phyloP scores from a whole-genome alignment of 2,797 vertebrate genomes.

The Lacerta agilis region DNA sequence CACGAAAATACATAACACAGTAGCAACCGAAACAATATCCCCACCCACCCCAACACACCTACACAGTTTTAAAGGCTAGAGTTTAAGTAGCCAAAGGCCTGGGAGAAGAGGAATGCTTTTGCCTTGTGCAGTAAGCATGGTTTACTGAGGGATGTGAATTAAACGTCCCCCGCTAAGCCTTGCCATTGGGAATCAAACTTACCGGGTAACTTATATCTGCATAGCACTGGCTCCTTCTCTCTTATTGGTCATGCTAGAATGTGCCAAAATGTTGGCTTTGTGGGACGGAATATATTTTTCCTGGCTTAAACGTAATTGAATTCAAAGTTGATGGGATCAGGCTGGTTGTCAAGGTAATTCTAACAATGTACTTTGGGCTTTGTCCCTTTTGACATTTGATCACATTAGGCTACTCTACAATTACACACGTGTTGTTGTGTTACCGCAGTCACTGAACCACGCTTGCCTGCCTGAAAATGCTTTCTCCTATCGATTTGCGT shows the following conservation, averaged over 20 bases:
- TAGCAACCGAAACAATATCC: no score
- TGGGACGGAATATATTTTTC: neutral
- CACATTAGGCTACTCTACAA: conserved; percentile 22
- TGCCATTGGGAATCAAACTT: neutral
- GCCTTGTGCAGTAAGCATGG: no score
- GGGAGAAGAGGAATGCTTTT: no score
- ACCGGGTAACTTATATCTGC: neutral
- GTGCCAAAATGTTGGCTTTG: neutral
- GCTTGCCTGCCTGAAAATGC: conserved; percentile 32
- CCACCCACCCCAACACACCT: no score
- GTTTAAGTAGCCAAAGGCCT: no score
- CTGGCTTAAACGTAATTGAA: neutral
- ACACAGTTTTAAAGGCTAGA: no score
- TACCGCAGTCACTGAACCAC: conserved; percentile 13
- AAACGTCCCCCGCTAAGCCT: neutral
- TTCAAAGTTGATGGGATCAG: conserved; percentile 50
- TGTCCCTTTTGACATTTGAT: conserved; percentile 46
- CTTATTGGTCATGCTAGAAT: neutral
- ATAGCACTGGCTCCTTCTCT: no score
- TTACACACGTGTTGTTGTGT: conserved; percentile 31
- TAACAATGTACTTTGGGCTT: conserved; percentile 17
- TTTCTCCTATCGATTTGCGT: conserved; percentile 43
- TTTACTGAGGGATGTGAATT: no score
- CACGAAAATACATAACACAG: no score
- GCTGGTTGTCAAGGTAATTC: neutral